phyloP scores from a whole-genome alignment of 2,113 vertebrate genomes.

The Piaya cayana region DNA sequence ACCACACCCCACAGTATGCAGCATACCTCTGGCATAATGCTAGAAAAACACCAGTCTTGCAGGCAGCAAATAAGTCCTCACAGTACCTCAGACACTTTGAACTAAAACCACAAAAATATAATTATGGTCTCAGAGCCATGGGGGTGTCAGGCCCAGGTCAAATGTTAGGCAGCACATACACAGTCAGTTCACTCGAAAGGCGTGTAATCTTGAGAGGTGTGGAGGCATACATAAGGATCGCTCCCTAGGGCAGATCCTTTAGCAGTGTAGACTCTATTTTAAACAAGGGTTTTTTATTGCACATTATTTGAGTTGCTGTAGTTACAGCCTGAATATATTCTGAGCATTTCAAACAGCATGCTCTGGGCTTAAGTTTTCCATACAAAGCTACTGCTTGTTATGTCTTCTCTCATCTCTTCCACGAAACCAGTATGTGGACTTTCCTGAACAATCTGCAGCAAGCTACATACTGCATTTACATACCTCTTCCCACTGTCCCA shows the following conservation, averaged over 20 bases:
- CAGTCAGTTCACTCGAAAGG: constrained; percentile 30
- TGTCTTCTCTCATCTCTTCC: background rate
- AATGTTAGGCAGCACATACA: background rate
- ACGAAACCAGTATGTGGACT: constrained; percentile 16
- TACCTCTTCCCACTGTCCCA: background rate
- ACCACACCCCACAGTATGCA: background rate
- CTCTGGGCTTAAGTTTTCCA: constrained; percentile 16
- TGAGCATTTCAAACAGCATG: constrained; percentile 15
- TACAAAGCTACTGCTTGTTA: constrained; percentile 3
- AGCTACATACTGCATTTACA: background rate
- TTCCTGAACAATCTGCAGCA: background rate
- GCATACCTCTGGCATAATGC: constrained; percentile 2
- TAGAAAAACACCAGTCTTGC: constrained; percentile 51
- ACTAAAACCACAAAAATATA: constrained; percentile 49
- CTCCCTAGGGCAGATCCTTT: constrained; percentile 39
- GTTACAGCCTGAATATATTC: background rate
- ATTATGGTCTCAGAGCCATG: constrained; percentile 32
- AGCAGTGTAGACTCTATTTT: background rate
- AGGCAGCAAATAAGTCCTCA: constrained; percentile 53
- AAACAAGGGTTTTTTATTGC: background rate
- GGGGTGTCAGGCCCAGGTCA: constrained; percentile 25
- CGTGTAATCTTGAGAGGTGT: background rate
- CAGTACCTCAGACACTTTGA: constrained; percentile 54
- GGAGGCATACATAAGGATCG: background rate
- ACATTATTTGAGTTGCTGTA: background rate